A percentile compares a stretch with the other conserved stretches of the same genome.
Conservation (phyloP, 1,140 invertebrate genomes). For the Dolichoris vasculosae region DNA sequence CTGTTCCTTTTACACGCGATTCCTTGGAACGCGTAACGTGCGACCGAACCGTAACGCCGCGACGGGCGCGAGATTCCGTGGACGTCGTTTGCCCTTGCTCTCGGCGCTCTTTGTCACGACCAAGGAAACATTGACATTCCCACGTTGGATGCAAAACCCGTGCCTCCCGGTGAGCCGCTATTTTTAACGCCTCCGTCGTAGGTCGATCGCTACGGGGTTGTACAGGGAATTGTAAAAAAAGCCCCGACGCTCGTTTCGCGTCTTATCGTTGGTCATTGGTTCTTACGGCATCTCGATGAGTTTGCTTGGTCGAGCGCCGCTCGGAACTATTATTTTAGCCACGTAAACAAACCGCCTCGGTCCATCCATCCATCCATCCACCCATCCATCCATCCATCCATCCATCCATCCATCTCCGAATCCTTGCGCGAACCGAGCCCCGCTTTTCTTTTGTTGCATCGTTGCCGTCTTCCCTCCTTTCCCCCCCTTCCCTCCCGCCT, state of each 20-base stretch:
- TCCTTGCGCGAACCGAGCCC: too few species aligned
- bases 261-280: background rate
- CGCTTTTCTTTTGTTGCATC: too few species aligned
- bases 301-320: constrained; percentile 41
- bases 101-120: background rate
- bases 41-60: background rate
- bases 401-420: too few species aligned
- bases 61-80: too few species aligned
- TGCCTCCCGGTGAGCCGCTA: background rate
- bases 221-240: too few species aligned
- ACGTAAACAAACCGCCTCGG: constrained; percentile 31
- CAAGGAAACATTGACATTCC: background rate
- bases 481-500: too few species aligned
- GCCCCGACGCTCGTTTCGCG: background rate
- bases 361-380: too few species aligned
- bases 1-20: background rate
- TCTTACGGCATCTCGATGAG: constrained; percentile 43
- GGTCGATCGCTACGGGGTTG: too few species aligned
- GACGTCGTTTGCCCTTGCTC: background rate
- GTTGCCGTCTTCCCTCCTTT: too few species aligned
- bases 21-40: background rate
- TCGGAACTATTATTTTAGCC: constrained; percentile 32
- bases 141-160: background rate
- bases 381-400: too few species aligned
- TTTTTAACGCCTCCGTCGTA: too few species aligned